Base-by-base conservation (phyloP, 2,888 invertebrate genomes). In the Frankliniella intonsa region DNA sequence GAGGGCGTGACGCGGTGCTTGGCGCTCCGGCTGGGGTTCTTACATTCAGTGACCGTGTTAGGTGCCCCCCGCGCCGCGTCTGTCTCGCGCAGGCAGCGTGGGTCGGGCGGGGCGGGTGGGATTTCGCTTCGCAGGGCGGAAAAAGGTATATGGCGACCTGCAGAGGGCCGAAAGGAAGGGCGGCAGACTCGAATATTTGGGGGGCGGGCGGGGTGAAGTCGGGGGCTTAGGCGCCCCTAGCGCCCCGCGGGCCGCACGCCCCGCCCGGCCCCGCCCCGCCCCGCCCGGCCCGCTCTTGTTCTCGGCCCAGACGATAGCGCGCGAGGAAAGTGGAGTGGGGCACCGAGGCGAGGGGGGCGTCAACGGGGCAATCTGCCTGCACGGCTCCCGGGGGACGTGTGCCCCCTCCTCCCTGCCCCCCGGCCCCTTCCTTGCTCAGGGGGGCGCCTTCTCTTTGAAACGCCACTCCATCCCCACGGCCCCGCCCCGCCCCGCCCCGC, bases 361-460 rank as follows among this genome's bases (percentile, higher is more conserved):
- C 69, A 25, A 76, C 69, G 69, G 69, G 69, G 69, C 69, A 76
- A 76, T 76, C 69, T 76, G 69, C 69, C 22, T 25, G 69, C 69
- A 76, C 69, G 69, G 69, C 69, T 76, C 69, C 69, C 69, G 22
- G 22, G 69, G 69, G 69, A 76, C 8, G 69, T n/a, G 19, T 11
- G 19, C n/a, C 69, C 22, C 69, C 22, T 0, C 69, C 25, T 22
- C 69, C 69, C 69, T 25, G 3, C 25, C 69, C 25, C 69, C 25
- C 25, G 8, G 62, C 62, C n/a, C 62, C 12, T 14, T 62, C 62
- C 14, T n/a, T 2, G 38, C 38, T 55, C 14, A 55, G 55, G 55
- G 14, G 55, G 55, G 38, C 38, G 38, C 62, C n/a, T 62, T 62
- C 62, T 62, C 62, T 62, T 62, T 62, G 62, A 62, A 14, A 3